Evolutionary conservation across 2,888 invertebrate genomes (phyloP), one percentile per base, ranked within the genome.

Genomic region (Thymelicus acteon): DNA sequence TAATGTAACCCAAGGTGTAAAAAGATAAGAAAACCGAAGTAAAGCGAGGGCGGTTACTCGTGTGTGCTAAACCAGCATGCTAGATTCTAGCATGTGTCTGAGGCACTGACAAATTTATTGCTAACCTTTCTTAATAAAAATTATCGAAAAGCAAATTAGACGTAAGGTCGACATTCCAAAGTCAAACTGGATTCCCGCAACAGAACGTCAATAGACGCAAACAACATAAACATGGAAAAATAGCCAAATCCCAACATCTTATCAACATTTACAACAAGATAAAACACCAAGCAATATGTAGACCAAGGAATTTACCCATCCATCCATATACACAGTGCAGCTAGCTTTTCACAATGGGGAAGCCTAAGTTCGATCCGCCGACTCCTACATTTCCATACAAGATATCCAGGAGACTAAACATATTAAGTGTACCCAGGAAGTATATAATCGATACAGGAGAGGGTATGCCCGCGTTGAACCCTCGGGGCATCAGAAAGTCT

Each of bases 301-400:
- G 77, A 72, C 52, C 65, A 72, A 39, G 49, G 60, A 72, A 54
- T 40, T 60, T 67, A 72, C 66, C 72, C 72, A 63, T 73, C 75
- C 74, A 60, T 15, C 66, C 67, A 70, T 75, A 76, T 79, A 82
- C 83, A 84, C 79, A 48, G 78, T 81, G 78, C 77, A 81, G 81
- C 82, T 82, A 84, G 78, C 78, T 74, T 40, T 4, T 60, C 52
- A 49, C 49, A 60, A 92, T 92, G 91, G 85, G 78, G 52, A 86
- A 84, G 62, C 83, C 82, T 2, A 88, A 85, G 72, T 84, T 74
- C 37, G 89, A 90, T 62, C 77, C 77, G 0, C 91, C 91, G 0
- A 85, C 88, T 0, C n/a, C 49, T 13, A 82, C 78, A 0, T 92
- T 85, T 58, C 88, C 85, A 0, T 87, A 88, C 80, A 89, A 86